A percentile compares a stretch with the other conserved stretches of the same genome.
These are phyloP conservation scores for Calcarius lapponicus DNA, from an alignment of 2,797 vertebrate species.

Conservation along the genomic window DNA sequence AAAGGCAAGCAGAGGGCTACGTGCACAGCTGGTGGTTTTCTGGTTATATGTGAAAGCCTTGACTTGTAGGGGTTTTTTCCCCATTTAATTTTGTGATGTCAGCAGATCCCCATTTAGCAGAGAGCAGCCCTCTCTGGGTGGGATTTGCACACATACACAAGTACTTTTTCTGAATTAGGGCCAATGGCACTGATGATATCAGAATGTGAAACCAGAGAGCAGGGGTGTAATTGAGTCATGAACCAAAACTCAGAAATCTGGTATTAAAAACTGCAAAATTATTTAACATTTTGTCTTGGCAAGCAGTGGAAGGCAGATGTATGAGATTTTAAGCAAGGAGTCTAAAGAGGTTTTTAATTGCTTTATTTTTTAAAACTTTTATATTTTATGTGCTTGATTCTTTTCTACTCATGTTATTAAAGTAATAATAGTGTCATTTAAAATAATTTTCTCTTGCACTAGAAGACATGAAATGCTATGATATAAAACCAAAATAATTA, in stretches of 20 bases:
- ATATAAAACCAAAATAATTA: conserved; percentile 4
- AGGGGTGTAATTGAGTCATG: not conserved
- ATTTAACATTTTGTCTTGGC: not conserved
- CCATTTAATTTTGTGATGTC: conserved; percentile 19
- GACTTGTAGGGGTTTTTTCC: not conserved
- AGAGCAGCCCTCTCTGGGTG: not conserved
- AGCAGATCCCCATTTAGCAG: not conserved
- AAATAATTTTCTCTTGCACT: not conserved
- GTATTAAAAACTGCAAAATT: not conserved
- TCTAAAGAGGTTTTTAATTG: conserved; percentile 1
- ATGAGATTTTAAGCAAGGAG: not conserved
- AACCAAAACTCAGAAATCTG: not conserved
- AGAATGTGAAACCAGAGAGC: not conserved
- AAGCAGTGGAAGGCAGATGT: not conserved
- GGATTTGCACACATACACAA: not conserved
- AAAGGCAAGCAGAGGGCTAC: not conserved
- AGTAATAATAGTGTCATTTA: not conserved
- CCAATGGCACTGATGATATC: not conserved
- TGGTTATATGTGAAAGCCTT: not conserved
- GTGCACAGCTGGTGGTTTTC: not conserved
- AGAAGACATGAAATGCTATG: not conserved
- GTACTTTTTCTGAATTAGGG: conserved; percentile 5
- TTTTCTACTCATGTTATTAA: not conserved
- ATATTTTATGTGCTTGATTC: not conserved
- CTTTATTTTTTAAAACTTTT: not conserved